Conservation (phyloP, 2,113 vertebrate species). For the Callocephalon fimbriatum region DNA sequence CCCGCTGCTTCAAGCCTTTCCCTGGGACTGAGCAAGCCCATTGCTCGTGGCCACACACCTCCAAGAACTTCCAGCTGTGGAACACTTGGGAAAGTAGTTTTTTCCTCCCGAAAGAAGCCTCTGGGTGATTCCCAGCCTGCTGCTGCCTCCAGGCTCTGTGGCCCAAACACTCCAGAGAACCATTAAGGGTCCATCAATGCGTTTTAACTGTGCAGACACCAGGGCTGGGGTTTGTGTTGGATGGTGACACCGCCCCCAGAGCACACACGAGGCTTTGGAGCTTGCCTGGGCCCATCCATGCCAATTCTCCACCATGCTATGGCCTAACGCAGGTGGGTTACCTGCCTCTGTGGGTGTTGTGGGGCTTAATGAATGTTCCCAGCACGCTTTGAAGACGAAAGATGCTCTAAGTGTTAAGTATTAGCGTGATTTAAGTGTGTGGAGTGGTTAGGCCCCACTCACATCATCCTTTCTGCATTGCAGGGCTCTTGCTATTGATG, state of each 20-base stretch:
- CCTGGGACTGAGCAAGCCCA: background rate
- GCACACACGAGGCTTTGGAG: background rate
- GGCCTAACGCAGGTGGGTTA: background rate
- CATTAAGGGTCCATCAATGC: background rate
- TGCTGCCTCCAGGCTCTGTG: background rate
- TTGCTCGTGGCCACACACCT: background rate
- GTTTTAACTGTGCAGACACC: background rate
- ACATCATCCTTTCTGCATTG: accelerated
- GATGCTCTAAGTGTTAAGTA: background rate
- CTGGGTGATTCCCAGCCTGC: background rate
- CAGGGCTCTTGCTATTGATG: background rate
- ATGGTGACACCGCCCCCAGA: background rate
- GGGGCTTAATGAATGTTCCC: background rate
- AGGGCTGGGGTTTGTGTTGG: background rate
- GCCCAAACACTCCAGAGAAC: background rate
- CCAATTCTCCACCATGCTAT: background rate
- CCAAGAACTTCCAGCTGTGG: background rate
- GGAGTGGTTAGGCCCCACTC: background rate
- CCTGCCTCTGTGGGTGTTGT: background rate
- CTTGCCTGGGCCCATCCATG: background rate
- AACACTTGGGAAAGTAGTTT: background rate
- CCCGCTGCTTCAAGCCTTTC: background rate
- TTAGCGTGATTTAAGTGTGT: accelerated
- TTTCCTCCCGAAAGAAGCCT: background rate
- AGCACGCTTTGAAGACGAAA: background rate